Percentiles rank a stretch among this genome's conserved stretches.
Conservation (phyloP, 2,888 invertebrate species). For the Mythimna impura region DNA sequence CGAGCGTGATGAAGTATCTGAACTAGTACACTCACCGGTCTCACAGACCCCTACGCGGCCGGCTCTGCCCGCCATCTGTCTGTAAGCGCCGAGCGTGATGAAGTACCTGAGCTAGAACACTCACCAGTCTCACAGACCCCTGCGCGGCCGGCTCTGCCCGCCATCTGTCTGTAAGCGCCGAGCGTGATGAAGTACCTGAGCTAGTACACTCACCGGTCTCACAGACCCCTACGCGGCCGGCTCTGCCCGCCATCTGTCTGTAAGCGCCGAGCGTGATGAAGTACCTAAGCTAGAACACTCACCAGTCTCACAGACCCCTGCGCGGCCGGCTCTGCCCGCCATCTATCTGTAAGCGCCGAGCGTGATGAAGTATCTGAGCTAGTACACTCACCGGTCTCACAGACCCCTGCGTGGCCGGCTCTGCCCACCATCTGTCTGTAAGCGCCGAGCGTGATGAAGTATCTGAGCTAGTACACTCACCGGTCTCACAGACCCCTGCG, state of each 20-base stretch:
- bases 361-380: constrained; percentile 90
- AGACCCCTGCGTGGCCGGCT: constrained; percentile 97
- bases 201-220: constrained; percentile 87
- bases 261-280: constrained; percentile 95
- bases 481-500: constrained; percentile 93
- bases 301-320: constrained; percentile 95
- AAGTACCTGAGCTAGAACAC: constrained; percentile 79
- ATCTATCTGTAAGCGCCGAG: constrained; percentile 97
- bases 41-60: constrained; percentile 92
- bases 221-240: constrained; percentile 97
- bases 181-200: constrained; percentile 91
- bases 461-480: constrained; percentile 66
- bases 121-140: constrained; percentile 94
- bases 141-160: constrained; percentile 97
- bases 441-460: constrained; percentile 87
- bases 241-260: constrained; percentile 98
- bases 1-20: too few relatives aligned
- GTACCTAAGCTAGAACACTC: constrained; percentile 59
- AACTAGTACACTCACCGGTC: too few relatives aligned
- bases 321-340: constrained; percentile 98
- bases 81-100: constrained; percentile 94
- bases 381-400: constrained; percentile 89
- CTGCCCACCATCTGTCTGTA: constrained; percentile 99
- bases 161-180: constrained; percentile 98
- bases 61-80: constrained; percentile 99